A percentile compares a stretch with the other conserved stretches of the same genome.
Conservation (phyloP, 2,113 vertebrate genomes). For the Melanerpes formicivorus region DNA sequence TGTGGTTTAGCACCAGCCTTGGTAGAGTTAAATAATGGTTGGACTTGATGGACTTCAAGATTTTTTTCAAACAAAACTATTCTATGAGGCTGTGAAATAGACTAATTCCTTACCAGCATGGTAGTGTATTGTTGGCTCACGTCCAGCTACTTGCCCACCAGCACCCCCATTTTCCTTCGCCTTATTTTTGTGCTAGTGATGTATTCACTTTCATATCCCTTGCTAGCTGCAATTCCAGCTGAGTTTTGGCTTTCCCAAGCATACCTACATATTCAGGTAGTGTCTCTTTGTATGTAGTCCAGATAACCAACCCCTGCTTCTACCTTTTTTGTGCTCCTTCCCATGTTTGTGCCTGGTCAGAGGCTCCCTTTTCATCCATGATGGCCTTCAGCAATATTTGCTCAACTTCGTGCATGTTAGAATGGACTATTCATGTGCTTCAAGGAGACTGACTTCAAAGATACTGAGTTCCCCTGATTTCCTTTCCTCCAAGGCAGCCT, state of each 20-base stretch:
- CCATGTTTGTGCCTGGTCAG: background rate
- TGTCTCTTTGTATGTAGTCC: background rate
- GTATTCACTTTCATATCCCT: background rate
- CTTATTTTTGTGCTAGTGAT: background rate
- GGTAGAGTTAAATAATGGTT: too few relatives aligned
- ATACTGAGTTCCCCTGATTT: background rate
- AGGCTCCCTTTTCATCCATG: background rate
- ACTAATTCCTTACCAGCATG: too few relatives aligned
- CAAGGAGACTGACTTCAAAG: background rate
- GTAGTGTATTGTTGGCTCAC: too few relatives aligned
- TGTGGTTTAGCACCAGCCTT: too few relatives aligned
- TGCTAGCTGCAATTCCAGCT: background rate
- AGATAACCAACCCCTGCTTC: background rate
- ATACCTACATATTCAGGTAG: background rate
- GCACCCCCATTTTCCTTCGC: background rate
- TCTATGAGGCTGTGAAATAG: too few relatives aligned
- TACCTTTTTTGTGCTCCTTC: background rate
- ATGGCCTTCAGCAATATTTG: background rate
- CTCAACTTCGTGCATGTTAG: background rate
- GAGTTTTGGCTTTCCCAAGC: background rate
- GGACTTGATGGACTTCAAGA: too few relatives aligned
- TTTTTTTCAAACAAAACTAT: too few relatives aligned
- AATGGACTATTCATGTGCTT: background rate
- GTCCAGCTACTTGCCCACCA: too few relatives aligned
- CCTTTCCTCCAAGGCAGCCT: background rate